These are phyloP conservation scores for Cheilosia scutellata DNA, from an alignment of 2,888 invertebrate genomes.

Conservation along the genomic window DNA sequence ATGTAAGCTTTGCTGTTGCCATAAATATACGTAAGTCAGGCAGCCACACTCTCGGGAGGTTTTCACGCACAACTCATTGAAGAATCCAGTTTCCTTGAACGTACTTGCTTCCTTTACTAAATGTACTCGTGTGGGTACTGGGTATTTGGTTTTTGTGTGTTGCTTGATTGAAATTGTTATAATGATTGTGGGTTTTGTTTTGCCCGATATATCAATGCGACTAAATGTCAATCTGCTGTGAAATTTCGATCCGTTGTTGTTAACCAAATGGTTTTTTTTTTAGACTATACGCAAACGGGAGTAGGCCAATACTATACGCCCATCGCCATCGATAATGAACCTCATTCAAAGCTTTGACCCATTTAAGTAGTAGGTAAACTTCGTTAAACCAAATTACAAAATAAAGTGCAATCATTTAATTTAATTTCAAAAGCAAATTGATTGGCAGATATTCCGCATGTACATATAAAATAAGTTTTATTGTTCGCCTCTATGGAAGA, in stretches of 20 bases:
- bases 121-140: neutral
- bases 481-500: conserved; percentile 8
- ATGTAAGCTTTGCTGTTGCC: conserved; percentile 51
- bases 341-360: neutral
- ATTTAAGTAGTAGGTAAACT: neutral
- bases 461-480: neutral
- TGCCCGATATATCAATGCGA: no score
- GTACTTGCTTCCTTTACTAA: conserved; percentile 25
- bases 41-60: neutral
- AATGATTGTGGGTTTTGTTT: no score
- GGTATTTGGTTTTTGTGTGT: no score
- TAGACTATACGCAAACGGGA: no score
- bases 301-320: no score
- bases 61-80: conserved; percentile 47
- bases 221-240: no score
- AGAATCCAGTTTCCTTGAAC: conserved; percentile 61
- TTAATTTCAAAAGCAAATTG: conserved; percentile 20
- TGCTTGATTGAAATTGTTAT: no score
- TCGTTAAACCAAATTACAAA: neutral
- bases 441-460: neutral
- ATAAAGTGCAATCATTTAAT: conserved; percentile 15
- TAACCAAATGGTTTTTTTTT: no score
- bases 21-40: conserved; percentile 26
- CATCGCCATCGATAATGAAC: neutral
- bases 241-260: no score